Percentiles rank a stretch among this genome's conserved stretches.
phyloP scores from a whole-genome alignment of 2,888 invertebrate genomes.

The Syrista parreyssii region DNA sequence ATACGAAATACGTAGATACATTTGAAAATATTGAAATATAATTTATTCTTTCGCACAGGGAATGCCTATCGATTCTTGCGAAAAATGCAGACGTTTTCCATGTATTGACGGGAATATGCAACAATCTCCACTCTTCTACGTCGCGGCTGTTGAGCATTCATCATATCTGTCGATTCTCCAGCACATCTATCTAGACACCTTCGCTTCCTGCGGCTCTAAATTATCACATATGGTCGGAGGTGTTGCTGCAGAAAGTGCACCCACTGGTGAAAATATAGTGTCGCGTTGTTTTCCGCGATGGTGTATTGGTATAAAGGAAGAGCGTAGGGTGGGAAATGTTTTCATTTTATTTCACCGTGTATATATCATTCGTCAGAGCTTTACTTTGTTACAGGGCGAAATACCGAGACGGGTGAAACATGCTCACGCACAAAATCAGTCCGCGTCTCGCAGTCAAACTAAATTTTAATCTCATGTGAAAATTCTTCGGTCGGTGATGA shows the following conservation, averaged over 20 bases:
- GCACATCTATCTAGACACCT: conserved; percentile 55
- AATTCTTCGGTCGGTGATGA: neutral
- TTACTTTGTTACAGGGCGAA: neutral
- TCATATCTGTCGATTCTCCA: conserved; percentile 57
- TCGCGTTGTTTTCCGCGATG: conserved; percentile 33
- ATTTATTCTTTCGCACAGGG: too few relatives aligned
- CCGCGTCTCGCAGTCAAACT: neutral
- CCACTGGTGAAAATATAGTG: conserved; percentile 43
- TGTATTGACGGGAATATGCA: conserved; percentile 50
- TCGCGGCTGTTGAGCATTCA: conserved; percentile 53
- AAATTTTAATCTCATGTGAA: neutral
- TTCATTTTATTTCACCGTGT: neutral
- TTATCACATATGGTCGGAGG: conserved; percentile 47
- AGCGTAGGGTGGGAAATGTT: neutral
- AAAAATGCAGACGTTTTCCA: neutral
- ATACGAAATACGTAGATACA: too few relatives aligned
- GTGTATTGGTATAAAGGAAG: conserved; percentile 23
- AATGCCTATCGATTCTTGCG: too few relatives aligned
- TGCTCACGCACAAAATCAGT: neutral
- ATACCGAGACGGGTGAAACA: neutral
- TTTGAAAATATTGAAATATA: too few relatives aligned
- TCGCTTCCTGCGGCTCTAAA: conserved; percentile 51
- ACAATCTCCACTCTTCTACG: conserved; percentile 47
- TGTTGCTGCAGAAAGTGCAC: conserved; percentile 29
- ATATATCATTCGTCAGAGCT: neutral